Percentiles rank a stretch among this genome's conserved stretches.
These are phyloP conservation scores for Syritta pipiens DNA, from an alignment of 2,888 invertebrate genomes.

Conservation along the genomic window DNA sequence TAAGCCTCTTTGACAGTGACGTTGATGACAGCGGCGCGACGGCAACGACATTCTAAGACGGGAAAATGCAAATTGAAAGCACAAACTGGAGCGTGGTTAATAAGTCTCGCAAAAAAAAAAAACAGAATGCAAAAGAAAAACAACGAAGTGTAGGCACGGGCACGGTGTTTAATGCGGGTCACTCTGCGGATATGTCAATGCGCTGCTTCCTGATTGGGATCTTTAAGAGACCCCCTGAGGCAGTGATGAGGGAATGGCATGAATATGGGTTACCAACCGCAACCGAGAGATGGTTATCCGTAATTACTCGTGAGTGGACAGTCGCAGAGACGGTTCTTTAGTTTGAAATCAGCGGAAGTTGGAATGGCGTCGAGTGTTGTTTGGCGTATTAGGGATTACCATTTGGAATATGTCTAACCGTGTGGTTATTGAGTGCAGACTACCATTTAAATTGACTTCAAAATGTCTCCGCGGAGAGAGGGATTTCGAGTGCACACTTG, in stretches of 20 bases:
- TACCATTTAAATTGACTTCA: conserved; percentile 25
- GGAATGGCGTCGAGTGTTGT: conserved; percentile 19
- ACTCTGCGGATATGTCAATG: conserved; percentile 53
- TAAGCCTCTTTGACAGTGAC: conserved; percentile 26
- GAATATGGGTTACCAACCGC: conserved; percentile 33
- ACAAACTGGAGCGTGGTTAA: conserved; percentile 46
- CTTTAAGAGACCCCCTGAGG: conserved; percentile 14
- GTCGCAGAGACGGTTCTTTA: conserved; percentile 8
- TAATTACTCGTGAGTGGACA: conserved; percentile 25
- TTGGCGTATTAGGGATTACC: conserved; percentile 37
- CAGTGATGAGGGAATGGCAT: conserved; percentile 18
- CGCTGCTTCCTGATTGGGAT: conserved; percentile 56
- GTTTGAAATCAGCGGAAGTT: conserved; percentile 46
- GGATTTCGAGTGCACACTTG: not conserved
- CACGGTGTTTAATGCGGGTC: conserved; percentile 41
- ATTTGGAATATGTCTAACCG: conserved; percentile 54
- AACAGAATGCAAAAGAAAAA: not conserved
- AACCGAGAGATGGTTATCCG: conserved; percentile 35
- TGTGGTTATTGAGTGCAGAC: conserved; percentile 17
- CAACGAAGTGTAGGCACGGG: not conserved
- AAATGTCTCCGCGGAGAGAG: conserved; percentile 10
- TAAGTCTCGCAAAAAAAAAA: conserved; percentile 14
- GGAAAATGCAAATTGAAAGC: conserved; percentile 41
- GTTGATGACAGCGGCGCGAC: not conserved
- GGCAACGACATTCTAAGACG: not conserved